Evolutionary conservation across 2,113 vertebrate species (phyloP), one percentile per base, ranked within the genome.

Genomic region (Calypte anna): DNA sequence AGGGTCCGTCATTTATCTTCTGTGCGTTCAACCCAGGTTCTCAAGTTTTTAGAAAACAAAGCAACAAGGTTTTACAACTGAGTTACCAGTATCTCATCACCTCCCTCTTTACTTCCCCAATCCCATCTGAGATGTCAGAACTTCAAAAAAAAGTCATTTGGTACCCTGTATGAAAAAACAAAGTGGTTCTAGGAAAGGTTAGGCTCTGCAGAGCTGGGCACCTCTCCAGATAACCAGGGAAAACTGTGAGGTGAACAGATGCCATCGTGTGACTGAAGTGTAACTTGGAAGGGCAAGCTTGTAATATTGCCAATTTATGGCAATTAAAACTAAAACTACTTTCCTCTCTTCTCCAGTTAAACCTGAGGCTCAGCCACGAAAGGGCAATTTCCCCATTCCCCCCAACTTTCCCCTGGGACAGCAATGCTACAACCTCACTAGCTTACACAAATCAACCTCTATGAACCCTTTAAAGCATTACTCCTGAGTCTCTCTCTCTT

Each of bases 371-470:
- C 88, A 58, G 77, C 70, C 48, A 69, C 87, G 86, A 87, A 83
- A 83, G 89, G 63, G 84, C 82, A 28, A 43, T 86, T 97, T 95
- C 84, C 84, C 80, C 62, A 86, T 94, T 86, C 63, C n/a, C n/a
- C 64, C 70, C 70, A 90, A 15, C 84, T 68, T 33, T 70, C 92
- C 91, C 87, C 57, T 24, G 89, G 87, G 95, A 91, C 30, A 40
- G 64, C 28, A 61, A 8, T 31, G 44, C 70, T 96, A 88, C 80
- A 91, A 54, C 85, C 86, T 93, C 82, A 14, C 62, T 55, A 79
- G 86, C 77, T 57, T 85, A 86, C 48, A 86, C 82, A 93, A 84
- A 91, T 87, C 95, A 93, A 87, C 90, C 94, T 94, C 93, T 73
- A 12, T 78, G 91, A 94, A 85, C 88, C 68, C 75, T 90, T 90